Percentiles rank a stretch among this genome's conserved stretches.
Conservation (phyloP, 2,113 vertebrate genomes). For the Callipepla squamata region DNA sequence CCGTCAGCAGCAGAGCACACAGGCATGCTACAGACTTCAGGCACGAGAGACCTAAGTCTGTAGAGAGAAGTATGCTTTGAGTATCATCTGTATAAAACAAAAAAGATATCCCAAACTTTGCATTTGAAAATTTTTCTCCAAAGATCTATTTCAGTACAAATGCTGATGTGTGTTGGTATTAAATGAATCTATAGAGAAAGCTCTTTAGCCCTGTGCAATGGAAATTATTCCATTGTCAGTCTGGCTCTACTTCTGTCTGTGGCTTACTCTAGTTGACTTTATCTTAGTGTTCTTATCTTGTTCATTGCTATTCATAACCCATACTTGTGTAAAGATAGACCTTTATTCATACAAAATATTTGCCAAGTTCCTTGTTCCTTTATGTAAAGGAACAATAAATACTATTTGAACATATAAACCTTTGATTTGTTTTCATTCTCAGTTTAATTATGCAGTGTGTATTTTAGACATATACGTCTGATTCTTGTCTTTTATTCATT, state of each 20-base stretch:
- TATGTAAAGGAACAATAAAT: constrained; percentile 65
- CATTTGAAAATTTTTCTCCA: constrained; percentile 59
- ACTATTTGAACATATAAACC: constrained; percentile 27
- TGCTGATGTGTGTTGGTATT: constrained; percentile 27
- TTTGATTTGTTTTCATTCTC: constrained; percentile 57
- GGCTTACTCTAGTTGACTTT: constrained; percentile 34
- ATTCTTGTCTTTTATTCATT: constrained; percentile 44
- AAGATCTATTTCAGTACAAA: constrained; percentile 39
- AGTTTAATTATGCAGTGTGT: constrained; percentile 23
- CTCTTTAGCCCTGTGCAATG: background rate
- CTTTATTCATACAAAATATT: constrained; percentile 46
- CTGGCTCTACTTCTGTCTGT: constrained; percentile 53
- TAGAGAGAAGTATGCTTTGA: constrained; percentile 65
- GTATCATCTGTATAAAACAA: constrained; percentile 61
- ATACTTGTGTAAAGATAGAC: constrained; percentile 42
- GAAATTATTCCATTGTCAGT: constrained; percentile 46
- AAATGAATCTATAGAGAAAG: background rate
- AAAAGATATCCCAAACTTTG: constrained; percentile 55
- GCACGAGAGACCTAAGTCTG: constrained; percentile 67
- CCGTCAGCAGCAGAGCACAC: constrained; percentile 60
- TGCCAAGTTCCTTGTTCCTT: constrained; percentile 69
- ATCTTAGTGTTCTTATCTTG: constrained; percentile 60
- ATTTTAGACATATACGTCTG: constrained; percentile 38
- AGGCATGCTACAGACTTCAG: constrained; percentile 53
- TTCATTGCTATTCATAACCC: constrained; percentile 62